Evolutionary conservation across 2,888 invertebrate species (phyloP), one percentile per base, ranked within the genome.

Genomic region (Zaprionus obscuricornis): DNA sequence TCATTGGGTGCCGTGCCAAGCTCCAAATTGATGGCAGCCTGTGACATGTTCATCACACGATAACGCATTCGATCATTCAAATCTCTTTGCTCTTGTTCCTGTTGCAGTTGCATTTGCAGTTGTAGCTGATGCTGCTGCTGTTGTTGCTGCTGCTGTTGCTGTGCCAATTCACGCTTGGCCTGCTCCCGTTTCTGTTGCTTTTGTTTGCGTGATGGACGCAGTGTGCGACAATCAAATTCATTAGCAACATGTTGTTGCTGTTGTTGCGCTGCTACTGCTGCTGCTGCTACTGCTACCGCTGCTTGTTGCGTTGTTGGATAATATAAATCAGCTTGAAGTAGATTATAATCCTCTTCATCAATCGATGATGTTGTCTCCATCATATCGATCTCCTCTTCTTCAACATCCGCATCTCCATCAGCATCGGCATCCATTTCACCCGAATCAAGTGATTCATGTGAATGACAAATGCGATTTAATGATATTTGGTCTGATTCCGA

Each of bases 391-490:
- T 92, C 92, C 74, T 92, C 91, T 85, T 93, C 92, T 77, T 93
- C 93, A 56, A 92, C 91, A 86, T 94, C 92, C 4, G 59, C 68
- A 54, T 79, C 76, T 1, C 59, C 70, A 27, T 92, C 91, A 78
- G 92, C 93, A 85, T 93, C 93, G 60, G 93, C 91, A 87, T 94
- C 92, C 82, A 90, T 89, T 86, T 92, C 88, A 20, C 94, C 93
- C 5, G 94, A 94, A 87, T 95, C 95, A 45, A 95, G 91, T 74
- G 95, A 95, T 88, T 95, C 95, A 76, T 94, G 92, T 66, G 95
- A 95, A 81, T 94, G 92, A 10, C 90, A 87, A 20, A 90, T 90
- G 55, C 90, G 90, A 75, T 88, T 90, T 54, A 90, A 63, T 13
- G 90, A 90, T 17, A 89, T 84, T 74, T 90, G 90, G 72, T 90